Conservation (phyloP, 2,113 vertebrate genomes). For the Microtus ochrogaster region DNA sequence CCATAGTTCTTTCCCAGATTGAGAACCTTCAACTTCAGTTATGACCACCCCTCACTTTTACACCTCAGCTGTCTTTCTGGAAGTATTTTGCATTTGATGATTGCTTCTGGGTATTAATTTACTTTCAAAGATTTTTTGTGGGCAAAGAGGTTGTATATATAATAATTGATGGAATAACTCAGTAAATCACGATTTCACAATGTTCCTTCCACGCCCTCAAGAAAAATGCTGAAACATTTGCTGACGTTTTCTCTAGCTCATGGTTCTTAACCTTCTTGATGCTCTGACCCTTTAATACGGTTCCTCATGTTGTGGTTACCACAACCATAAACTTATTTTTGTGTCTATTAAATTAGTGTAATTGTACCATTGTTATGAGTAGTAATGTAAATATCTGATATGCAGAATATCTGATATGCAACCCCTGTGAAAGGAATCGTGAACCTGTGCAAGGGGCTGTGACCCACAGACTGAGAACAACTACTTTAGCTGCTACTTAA, state of each 20-base stretch:
- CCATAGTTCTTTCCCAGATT: slow-evolving; percentile 9
- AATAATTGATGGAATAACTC: slow-evolving; percentile 23
- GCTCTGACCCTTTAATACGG: neutral
- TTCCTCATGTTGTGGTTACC: neutral
- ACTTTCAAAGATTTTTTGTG: slow-evolving; percentile 12
- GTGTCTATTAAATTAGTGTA: neutral
- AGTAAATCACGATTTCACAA: neutral
- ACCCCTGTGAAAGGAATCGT: neutral
- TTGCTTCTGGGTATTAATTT: slow-evolving; percentile 44
- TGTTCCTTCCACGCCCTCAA: neutral
- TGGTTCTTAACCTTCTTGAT: neutral
- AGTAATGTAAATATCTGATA: neutral
- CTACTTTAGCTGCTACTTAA: neutral
- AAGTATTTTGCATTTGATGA: slow-evolving; percentile 44
- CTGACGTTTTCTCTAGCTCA: neutral
- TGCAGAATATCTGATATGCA: neutral
- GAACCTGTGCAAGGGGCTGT: neutral
- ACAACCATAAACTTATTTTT: neutral
- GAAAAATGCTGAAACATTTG: neutral
- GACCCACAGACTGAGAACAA: neutral
- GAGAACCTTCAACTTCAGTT: neutral
- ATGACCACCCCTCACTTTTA: neutral
- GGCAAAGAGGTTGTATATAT: neutral
- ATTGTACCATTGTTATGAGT: neutral
- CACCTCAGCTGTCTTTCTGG: neutral